Base-by-base conservation (phyloP, 2,888 invertebrate genomes). In the Cremastinae sp. region DNA sequence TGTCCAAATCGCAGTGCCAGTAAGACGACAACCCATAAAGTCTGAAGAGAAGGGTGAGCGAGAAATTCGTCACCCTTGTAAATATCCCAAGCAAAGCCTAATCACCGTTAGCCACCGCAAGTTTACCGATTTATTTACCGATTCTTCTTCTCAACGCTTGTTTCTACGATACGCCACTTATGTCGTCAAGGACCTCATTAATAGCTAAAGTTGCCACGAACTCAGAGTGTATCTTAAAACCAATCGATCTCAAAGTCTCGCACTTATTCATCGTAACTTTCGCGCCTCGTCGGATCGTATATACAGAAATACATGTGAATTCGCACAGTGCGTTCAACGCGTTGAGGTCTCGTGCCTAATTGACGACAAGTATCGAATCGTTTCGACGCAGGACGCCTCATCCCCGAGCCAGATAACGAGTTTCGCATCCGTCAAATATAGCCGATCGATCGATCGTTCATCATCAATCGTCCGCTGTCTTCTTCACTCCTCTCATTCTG, bases 1-100 rank as follows among this genome's bases (percentile, higher is more conserved):
- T 51, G 68, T 72, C 62, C 39, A 68, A 35, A 55, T 72, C 55
- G 49, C 62, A 69, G 66, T 16, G 53, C 14, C 51, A 73, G 49
- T 37, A 59, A 65, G 75, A 65, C 22, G 43, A 51, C n/a, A n/a
- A n/a, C n/a, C n/a, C n/a, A n/a, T n/a, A 18, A 10, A 47, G 1
- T 12, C 45, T 16, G 18, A 28, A 47, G 51, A 18, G 49, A 61
- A 61, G 65, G 45, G 49, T 37, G 58, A 20, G 71, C 37, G 55
- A 55, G 62, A 75, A 51, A 68, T 72, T 75, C 68, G 64, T 53
- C 68, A 72, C 72, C 68, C 75, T 68, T 72, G 75, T 75, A 68
- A 75, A 75, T 72, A 75, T 68, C 62, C 51, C 72, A 66, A 56
- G 75, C 71, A 58, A 68, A 68, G 72, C 68, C 72, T 75, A 75